Evolutionary conservation across 2,113 vertebrate species (phyloP), one percentile per base, ranked within the genome.

Genomic region (Dicentrarchus labrax): DNA sequence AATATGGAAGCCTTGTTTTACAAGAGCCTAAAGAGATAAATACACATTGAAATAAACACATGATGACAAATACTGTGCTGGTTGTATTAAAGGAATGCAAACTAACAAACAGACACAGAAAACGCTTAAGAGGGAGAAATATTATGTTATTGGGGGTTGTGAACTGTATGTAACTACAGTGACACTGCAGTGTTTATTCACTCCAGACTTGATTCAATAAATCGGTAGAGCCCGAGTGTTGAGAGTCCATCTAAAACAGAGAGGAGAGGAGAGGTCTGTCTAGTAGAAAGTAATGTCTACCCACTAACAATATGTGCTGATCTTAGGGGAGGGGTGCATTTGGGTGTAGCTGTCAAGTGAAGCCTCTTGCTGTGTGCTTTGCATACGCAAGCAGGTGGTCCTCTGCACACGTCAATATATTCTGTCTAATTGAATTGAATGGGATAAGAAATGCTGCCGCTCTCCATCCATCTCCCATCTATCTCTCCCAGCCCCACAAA

Each of bases 311-410:
- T 84, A 76, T 80, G 74, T 66, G 82, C 68, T 69, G 67, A 88
- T 89, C 86, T 78, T 74, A 69, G 70, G 59, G 50, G 81, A 72
- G 77, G 80, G 72, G 36, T 75, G 79, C 41, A 65, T 71, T 80
- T 68, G 69, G 61, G 75, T 78, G 80, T 68, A 84, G 65, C 85
- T 86, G 88, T 90, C 82, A 82, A 70, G 77, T 47, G 65, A 78
- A 87, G 76, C 80, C 84, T 80, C 90, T 86, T 5, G 69, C 86
- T 85, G 88, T 85, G 90, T 90, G 86, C 84, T 93, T 86, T 90
- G 91, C 92, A 94, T 94, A 89, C 54, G 53, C 78, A 91, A 94
- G 83, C 83, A 89, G 92, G 85, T 70, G 92, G 82, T 81, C 86
- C 39, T 84, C 82, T 3, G 78, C 91, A 82, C 69, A 89, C 53